Evolutionary conservation across 2,113 vertebrate genomes (phyloP).

Genomic region (Cervus canadensis): DNA sequence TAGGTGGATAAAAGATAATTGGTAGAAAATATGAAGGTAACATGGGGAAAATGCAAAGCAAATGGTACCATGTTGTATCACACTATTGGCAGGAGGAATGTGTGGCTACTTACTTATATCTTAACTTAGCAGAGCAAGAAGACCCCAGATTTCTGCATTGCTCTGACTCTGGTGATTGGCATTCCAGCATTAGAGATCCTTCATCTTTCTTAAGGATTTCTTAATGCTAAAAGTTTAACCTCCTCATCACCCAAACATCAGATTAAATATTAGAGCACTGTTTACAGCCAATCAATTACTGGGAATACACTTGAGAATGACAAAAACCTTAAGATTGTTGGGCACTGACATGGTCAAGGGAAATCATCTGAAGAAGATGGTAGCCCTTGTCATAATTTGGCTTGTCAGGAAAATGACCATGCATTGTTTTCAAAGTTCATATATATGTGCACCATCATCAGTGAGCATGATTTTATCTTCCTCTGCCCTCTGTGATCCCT

Average conservation of each 20-base stretch:
- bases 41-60: background rate
- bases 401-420: background rate
- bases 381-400: background rate
- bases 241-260: background rate
- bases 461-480: background rate
- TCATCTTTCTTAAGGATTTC: background rate
- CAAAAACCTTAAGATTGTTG: background rate
- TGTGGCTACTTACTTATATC: background rate
- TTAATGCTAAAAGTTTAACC: background rate
- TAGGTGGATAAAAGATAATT: background rate
- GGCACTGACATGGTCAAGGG: background rate
- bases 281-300: background rate
- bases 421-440: background rate
- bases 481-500: background rate
- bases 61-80: background rate
- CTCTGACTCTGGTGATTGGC: background rate
- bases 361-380: background rate
- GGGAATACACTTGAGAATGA: background rate
- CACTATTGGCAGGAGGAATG: background rate
- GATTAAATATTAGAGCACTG: background rate
- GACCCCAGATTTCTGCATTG: background rate
- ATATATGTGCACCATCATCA: background rate
- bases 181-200: background rate
- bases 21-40: background rate
- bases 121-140: background rate